Percentiles rank a stretch among this genome's conserved stretches.
These are phyloP conservation scores for Julus scandinavius DNA, from an alignment of 2,888 invertebrate species.

Conservation along the genomic window DNA sequence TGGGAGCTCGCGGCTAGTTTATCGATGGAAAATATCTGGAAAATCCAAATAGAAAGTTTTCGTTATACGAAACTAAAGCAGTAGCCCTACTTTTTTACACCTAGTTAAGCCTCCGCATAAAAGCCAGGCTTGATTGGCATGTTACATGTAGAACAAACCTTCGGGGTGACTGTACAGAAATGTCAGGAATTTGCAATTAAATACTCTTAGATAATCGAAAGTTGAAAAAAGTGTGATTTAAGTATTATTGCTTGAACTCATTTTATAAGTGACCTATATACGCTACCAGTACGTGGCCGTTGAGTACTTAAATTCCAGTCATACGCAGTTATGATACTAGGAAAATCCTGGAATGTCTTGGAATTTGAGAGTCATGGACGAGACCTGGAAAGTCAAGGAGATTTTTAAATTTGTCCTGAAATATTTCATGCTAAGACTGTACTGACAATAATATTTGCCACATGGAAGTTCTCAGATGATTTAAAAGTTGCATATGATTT, in stretches of 20 bases:
- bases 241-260: slow-evolving; percentile 37
- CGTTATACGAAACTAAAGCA: background rate
- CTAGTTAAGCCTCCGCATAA: background rate
- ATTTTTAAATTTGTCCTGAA: no score
- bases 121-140: background rate
- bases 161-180: background rate
- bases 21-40: background rate
- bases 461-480: no score
- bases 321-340: no score
- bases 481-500: no score
- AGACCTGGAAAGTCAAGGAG: no score
- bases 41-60: background rate
- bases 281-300: background rate
- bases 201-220: slow-evolving; percentile 19
- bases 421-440: no score
- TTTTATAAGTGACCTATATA: background rate
- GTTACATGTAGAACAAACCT: background rate
- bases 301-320: no score
- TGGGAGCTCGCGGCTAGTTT: background rate
- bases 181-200: slow-evolving; percentile 23
- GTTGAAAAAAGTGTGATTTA: background rate
- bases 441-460: no score
- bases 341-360: no score
- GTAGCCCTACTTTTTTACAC: background rate
- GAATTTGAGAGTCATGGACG: no score